Conservation (phyloP, 2,797 vertebrate genomes). For the Hapalemur alaotrensis region DNA sequence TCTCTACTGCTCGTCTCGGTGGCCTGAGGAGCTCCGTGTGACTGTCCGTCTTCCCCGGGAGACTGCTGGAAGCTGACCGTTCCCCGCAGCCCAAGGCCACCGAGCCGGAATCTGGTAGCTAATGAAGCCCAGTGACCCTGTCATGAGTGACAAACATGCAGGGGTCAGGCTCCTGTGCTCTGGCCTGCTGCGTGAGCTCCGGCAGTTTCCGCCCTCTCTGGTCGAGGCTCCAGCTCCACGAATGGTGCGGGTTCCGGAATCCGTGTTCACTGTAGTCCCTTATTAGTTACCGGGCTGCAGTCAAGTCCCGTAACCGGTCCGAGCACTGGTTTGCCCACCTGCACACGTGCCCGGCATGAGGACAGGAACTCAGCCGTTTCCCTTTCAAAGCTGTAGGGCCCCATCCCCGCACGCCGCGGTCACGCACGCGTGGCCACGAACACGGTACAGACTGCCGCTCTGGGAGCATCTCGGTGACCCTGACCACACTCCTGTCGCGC, state of each 20-base stretch:
- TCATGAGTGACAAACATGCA: accelerated
- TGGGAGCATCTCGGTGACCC: accelerated
- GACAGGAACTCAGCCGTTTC: too few species aligned
- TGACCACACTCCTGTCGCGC: accelerated
- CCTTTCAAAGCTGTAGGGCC: neutral
- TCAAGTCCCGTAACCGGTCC: neutral
- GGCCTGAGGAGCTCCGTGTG: too few species aligned
- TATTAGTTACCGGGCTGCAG: too few species aligned
- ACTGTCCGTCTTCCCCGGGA: neutral
- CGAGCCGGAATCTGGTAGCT: neutral
- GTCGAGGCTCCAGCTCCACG: neutral
- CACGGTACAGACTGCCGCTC: accelerated
- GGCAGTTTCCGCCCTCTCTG: accelerated
- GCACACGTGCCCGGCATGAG: neutral
- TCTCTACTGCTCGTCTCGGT: accelerated
- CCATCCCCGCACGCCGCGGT: accelerated
- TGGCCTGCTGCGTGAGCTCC: accelerated
- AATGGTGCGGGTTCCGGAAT: neutral
- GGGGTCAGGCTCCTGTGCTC: neutral
- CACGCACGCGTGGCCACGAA: accelerated
- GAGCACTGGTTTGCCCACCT: neutral
- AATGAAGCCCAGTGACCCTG: neutral
- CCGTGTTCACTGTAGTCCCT: neutral
- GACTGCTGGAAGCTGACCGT: neutral
- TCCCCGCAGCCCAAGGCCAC: too few species aligned